A percentile compares a stretch with the other conserved stretches of the same genome.
phyloP scores from a whole-genome alignment of 2,797 vertebrate genomes.

The Leptodactylus fallax region DNA sequence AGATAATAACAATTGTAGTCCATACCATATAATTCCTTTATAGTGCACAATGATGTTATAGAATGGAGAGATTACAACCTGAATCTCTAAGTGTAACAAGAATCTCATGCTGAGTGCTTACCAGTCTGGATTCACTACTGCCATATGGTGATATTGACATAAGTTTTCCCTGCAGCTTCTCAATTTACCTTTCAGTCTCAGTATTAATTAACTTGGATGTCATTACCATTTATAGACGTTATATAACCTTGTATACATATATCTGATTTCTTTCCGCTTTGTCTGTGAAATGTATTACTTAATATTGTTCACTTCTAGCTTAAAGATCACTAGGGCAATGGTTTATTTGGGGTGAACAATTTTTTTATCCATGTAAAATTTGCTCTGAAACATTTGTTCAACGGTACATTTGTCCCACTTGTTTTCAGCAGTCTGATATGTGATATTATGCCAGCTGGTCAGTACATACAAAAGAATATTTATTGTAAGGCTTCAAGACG shows the following conservation, averaged over 20 bases:
- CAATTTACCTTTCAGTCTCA: slow-evolving; percentile 33
- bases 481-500: neutral
- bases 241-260: slow-evolving; percentile 22
- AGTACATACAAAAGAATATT: neutral
- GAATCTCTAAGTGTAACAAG: neutral
- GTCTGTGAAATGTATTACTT: neutral
- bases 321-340: neutral
- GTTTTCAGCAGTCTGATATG: neutral
- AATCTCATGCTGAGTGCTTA: slow-evolving; percentile 7
- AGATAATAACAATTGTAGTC: neutral
- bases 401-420: neutral
- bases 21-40: neutral
- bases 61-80: neutral
- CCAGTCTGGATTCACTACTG: slow-evolving; percentile 14
- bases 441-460: neutral
- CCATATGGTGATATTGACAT: slow-evolving; percentile 28
- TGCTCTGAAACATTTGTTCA: neutral
- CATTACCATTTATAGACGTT: slow-evolving; percentile 16
- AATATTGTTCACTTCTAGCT: neutral
- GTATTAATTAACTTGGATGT: slow-evolving; percentile 32
- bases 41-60: neutral
- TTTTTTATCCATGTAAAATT: neutral
- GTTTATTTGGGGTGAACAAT: neutral
- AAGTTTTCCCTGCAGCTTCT: slow-evolving; percentile 36
- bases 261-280: neutral